Base-by-base conservation (phyloP, 2,888 invertebrate species). In the Ypsolopha scabrella region DNA sequence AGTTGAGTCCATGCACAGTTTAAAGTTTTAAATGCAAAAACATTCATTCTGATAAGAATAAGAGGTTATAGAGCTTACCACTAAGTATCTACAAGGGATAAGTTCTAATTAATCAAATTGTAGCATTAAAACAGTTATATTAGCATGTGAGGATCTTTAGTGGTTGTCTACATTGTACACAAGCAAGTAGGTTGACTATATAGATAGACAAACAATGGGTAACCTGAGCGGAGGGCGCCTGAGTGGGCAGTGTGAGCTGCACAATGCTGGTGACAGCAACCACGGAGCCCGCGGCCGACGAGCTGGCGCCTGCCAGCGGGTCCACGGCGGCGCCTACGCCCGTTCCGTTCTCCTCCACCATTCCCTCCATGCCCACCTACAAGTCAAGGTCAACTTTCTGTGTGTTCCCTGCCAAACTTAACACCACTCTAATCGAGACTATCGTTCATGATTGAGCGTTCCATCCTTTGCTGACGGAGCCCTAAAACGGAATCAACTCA, bases 341-440 rank as follows among this genome's bases (percentile, higher is more conserved):
- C 60, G 81, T 80, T 67, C 94, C 94, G 81, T 94, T 95, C 90
- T 95, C 95, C 89, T 95, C 95, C 85, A 94, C 95, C 92, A 95
- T 94, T 88, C 93, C 92, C 89, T 95, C 95, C 95, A 95, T 95
- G 90, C 88, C 89, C 75, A 90, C 90, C 91, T 91, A 87, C 79
- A 87, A 79, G 86, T 87, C 89, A 87, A 87, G 83, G 83, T 81
- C 86, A 79, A 75, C 77, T 69, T 67, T 77, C 34, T 54, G 43
- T 60, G 53, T 53, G 53, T 53, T 37, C 24, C 33, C 75, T 75
- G 72, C 24, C 24, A 24, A 24, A 24, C 24, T 24, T 24, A 24
- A 24, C 24, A 24, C 9, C 39, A 38, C 39, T 38, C 10, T 14
- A 43, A 43, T 13, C 43, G 43, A 43, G 9, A 13, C 11, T 24